Evolutionary conservation across 2,113 vertebrate genomes (phyloP), one percentile per base, ranked within the genome.

Genomic region (Atractosteus spatula): DNA sequence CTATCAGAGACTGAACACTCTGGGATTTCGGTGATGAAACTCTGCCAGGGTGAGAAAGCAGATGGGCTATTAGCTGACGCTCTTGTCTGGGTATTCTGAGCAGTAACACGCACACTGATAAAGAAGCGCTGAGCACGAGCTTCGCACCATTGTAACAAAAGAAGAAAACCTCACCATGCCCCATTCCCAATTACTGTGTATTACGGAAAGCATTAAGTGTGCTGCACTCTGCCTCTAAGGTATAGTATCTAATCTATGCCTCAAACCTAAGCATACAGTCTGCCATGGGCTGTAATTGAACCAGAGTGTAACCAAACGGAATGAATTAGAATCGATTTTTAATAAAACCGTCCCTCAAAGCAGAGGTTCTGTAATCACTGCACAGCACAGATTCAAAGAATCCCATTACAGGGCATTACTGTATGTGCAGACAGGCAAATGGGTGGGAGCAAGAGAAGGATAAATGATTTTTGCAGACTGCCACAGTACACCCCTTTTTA

Each of bases 81-180:
- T 29, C 29, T 29, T 29, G 29, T 29, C 29, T 29, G 29, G 29
- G 29, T 29, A 29, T 29, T 29, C 29, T 29, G 29, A 29, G 29
- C 1, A 29, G 29, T 29, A 29, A 29, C 29, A 45, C 41, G 64
- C 54, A 68, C 41, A 69, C 70, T 75, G 80, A 80, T 78, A 78
- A 79, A 68, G 75, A 83, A 83, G 69, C 43, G 80, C 79, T 81
- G 81, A 85, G 74, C 77, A 77, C 29, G 1, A 81, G 76, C 63
- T n/a, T 8, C 67, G 68, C 65, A 8, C 43, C 29, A 71, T 72
- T 67, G 75, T 78, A 51, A 66, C 66, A 55, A 69, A 54, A 74
- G 47, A 43, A 29, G 41, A 13, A 7, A 54, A 57, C 5, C 16
- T 17, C 17, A n/a, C 51, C 29, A 65, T 55, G n/a, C 4, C 45